phyloP scores from a whole-genome alignment of 2,888 invertebrate species.

The Coecobrya sp. region DNA sequence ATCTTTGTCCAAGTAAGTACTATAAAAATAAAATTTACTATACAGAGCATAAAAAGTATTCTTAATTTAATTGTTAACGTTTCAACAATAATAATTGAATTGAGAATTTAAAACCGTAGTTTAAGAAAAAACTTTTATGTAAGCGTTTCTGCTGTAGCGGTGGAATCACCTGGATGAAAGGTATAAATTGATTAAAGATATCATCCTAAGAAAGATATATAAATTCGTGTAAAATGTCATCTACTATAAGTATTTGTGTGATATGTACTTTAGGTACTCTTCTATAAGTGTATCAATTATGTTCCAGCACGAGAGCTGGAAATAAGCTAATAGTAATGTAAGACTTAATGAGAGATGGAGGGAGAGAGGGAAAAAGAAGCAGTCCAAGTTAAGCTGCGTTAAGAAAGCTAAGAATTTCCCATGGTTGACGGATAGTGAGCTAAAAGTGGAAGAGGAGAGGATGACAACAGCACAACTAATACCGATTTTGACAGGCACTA shows the following conservation, averaged over 20 bases:
- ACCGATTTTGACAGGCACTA: slow-evolving; percentile 78
- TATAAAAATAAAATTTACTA: too few relatives aligned
- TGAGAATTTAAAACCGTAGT: neutral
- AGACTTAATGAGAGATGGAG: slow-evolving; percentile 62
- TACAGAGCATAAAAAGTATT: too few relatives aligned
- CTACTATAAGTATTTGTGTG: neutral
- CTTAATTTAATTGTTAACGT: neutral
- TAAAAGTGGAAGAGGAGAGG: slow-evolving; percentile 42
- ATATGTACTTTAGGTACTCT: neutral
- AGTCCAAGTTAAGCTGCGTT: slow-evolving; percentile 61
- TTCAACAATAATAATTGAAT: neutral
- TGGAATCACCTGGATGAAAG: slow-evolving; percentile 16
- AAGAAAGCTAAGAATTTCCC: slow-evolving; percentile 77
- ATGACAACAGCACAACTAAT: slow-evolving; percentile 74
- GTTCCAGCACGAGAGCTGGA: slow-evolving; percentile 5
- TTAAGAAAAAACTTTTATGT: neutral
- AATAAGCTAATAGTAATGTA: slow-evolving; percentile 52
- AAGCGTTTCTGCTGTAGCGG: neutral
- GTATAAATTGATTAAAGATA: slow-evolving; percentile 35
- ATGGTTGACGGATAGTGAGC: slow-evolving; percentile 57
- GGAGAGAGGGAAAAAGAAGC: slow-evolving; percentile 6
- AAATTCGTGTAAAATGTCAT: neutral
- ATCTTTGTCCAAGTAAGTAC: too few relatives aligned
- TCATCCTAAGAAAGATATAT: neutral
- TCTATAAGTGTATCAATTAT: slow-evolving; percentile 17